Conservation (phyloP, 2,888 invertebrate genomes). For the Melieria picta region DNA sequence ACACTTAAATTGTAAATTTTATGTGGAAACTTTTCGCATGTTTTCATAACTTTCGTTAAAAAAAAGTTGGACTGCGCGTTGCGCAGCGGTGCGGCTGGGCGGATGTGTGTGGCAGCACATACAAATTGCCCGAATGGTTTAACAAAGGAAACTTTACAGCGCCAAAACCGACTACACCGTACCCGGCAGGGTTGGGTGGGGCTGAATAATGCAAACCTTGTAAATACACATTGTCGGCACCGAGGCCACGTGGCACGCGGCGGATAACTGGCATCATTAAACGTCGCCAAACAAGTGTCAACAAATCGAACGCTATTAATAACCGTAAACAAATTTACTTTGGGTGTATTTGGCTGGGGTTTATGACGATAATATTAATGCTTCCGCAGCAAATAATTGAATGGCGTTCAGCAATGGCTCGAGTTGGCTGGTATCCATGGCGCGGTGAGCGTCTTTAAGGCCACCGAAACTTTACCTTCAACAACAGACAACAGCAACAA, state of each 20-base stretch:
- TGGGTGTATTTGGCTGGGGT: neutral
- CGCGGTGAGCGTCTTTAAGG: too few relatives aligned
- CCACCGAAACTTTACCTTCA: too few relatives aligned
- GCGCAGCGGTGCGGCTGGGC: too few relatives aligned
- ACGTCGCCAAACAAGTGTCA: conserved; percentile 2
- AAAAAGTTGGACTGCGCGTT: too few relatives aligned
- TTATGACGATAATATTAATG: conserved; percentile 18
- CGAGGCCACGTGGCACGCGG: too few relatives aligned
- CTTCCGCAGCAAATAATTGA: conserved; percentile 26
- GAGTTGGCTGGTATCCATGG: too few relatives aligned
- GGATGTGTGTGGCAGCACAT: neutral
- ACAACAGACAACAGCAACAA: too few relatives aligned
- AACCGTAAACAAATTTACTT: conserved; percentile 11
- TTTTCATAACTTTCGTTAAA: conserved; percentile 33
- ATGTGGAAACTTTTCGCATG: conserved; percentile 35
- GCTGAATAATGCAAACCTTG: too few relatives aligned
- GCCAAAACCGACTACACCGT: neutral
- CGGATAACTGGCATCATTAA: conserved; percentile 11
- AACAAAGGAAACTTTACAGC: conserved; percentile 12
- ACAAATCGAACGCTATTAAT: conserved; percentile 22
- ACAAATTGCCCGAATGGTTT: conserved; percentile 23
- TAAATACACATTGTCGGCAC: too few relatives aligned
- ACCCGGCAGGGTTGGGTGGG: too few relatives aligned
- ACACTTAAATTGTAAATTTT: conserved; percentile 26
- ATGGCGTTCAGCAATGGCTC: neutral